A percentile compares a stretch with the other conserved stretches of the same genome.
phyloP scores from a whole-genome alignment of 1,140 invertebrate genomes.

The Brachionus calyciflorus region DNA sequence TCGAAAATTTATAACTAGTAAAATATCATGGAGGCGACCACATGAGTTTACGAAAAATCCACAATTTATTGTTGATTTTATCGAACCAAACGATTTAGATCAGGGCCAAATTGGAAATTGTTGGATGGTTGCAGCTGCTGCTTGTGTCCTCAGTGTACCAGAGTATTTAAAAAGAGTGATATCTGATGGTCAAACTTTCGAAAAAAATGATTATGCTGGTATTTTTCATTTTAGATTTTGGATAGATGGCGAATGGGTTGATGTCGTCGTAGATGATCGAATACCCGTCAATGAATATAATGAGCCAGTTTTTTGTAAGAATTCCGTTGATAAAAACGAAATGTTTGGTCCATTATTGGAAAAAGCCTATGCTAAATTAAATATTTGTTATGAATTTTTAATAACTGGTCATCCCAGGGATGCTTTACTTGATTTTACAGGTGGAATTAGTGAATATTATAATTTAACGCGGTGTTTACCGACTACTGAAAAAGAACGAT shows the following conservation, averaged over 20 bases:
- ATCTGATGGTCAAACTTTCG: conserved; percentile 69
- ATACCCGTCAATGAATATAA: conserved; percentile 67
- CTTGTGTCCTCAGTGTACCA: conserved; percentile 68
- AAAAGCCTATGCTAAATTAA: conserved; percentile 66
- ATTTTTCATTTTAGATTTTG: conserved; percentile 71
- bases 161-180: conserved; percentile 69
- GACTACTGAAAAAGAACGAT: conserved; percentile 64
- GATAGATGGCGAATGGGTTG: conserved; percentile 74
- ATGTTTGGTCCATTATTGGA: conserved; percentile 77
- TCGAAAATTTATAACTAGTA: conserved; percentile 53
- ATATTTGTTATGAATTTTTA: conserved; percentile 60
- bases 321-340: conserved; percentile 69
- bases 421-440: conserved; percentile 64
- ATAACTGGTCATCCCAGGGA: conserved; percentile 63
- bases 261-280: conserved; percentile 73
- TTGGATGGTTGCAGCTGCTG: conserved; percentile 69
- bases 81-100: conserved; percentile 65
- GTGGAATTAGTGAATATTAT: conserved; percentile 61
- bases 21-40: conserved; percentile 63
- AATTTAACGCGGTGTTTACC: neutral
- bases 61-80: conserved; percentile 49
- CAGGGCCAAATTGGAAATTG: conserved; percentile 68
- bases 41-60: conserved; percentile 52
- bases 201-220: conserved; percentile 58
- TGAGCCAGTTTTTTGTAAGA: conserved; percentile 70